Conservation (phyloP, 1,140 invertebrate genomes). For the Riptortus pedestris region DNA sequence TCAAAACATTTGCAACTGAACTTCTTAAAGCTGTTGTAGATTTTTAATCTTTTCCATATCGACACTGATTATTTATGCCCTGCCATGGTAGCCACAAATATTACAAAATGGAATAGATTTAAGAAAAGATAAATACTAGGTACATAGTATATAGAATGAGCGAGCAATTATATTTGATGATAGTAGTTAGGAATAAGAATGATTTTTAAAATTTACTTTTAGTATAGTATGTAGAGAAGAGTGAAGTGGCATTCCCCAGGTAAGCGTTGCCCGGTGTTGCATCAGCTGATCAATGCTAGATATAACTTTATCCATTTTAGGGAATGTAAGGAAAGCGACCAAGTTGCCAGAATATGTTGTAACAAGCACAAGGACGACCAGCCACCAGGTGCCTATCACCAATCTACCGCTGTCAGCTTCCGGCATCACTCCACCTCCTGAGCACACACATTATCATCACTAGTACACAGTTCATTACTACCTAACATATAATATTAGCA, state of each 20-base stretch:
- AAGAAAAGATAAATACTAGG: no score
- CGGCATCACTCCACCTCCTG: conserved; percentile 76
- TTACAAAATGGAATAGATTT: no score
- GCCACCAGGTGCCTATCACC: conserved; percentile 83
- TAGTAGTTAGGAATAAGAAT: no score
- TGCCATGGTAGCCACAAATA: no score
- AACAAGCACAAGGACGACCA: conserved; percentile 78
- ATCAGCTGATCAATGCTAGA: conserved; percentile 61
- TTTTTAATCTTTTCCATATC: no score
- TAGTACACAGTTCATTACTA: neutral
- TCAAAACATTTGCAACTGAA: no score
- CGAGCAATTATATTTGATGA: no score
- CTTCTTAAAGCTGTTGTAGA: no score
- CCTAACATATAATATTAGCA: neutral
- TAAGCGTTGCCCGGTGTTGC: conserved; percentile 44
- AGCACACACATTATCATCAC: conserved; percentile 24
- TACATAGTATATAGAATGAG: no score
- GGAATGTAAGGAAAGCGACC: conserved; percentile 87
- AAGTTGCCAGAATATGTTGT: conserved; percentile 88
- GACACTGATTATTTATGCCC: no score
- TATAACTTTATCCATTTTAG: conserved; percentile 67
- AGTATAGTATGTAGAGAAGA: conserved; percentile 63
- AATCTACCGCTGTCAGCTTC: conserved; percentile 76
- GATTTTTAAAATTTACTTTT: no score
- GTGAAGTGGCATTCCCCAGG: conserved; percentile 63